These are phyloP conservation scores for Limnodromus scolopaceus DNA, from an alignment of 2,797 vertebrate genomes.

Conservation along the genomic window DNA sequence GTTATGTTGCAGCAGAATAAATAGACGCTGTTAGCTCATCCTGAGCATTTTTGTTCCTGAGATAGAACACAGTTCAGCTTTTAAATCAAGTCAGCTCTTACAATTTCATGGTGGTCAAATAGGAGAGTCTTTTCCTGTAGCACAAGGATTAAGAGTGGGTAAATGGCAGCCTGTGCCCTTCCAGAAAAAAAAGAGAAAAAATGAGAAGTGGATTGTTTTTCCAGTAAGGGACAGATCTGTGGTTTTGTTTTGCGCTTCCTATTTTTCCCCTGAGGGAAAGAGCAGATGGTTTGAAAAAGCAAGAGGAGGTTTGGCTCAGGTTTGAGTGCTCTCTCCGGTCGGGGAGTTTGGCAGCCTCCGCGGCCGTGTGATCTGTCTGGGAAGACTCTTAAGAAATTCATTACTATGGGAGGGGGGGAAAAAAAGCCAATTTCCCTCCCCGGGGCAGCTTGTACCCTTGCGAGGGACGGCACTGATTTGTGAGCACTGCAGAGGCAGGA, in stretches of 20 bases:
- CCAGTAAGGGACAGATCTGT: background rate
- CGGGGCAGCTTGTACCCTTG: accelerated
- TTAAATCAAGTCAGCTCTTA: background rate
- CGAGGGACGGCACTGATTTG: background rate
- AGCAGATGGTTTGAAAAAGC: background rate
- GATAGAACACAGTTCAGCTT: background rate
- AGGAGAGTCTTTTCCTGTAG: background rate
- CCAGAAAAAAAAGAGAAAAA: background rate
- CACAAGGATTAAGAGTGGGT: accelerated
- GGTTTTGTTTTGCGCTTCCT: background rate
- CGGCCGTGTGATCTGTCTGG: background rate
- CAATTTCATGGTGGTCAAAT: background rate
- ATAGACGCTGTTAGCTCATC: background rate
- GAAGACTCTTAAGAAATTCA: background rate
- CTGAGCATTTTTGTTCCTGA: background rate
- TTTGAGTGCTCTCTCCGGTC: background rate
- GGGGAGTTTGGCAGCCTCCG: background rate
- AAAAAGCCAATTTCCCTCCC: accelerated
- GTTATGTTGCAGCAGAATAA: background rate
- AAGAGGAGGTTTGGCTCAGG: background rate
- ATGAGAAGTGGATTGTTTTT: background rate
- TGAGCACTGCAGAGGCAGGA: background rate
- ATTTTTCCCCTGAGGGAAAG: background rate
- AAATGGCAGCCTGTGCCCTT: background rate
- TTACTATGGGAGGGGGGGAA: accelerated